These are phyloP conservation scores for Drosophila pegasa DNA, from an alignment of 2,888 invertebrate species.

Conservation along the genomic window DNA sequence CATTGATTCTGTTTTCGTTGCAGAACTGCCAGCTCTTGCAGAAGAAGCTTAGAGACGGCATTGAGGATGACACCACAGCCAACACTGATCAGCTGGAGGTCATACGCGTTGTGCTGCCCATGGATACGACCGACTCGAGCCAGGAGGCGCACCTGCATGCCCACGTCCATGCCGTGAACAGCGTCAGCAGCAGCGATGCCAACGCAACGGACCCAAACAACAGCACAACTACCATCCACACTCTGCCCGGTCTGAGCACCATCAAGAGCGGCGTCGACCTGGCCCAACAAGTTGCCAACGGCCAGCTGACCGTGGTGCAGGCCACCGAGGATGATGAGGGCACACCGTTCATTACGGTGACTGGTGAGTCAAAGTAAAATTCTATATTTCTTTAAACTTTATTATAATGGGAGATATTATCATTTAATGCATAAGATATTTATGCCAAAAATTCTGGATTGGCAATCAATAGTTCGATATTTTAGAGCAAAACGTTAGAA, in stretches of 20 bases:
- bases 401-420: no score
- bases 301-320: slow-evolving; percentile 83
- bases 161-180: slow-evolving; percentile 63
- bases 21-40: slow-evolving; percentile 74
- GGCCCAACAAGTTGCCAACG: slow-evolving; percentile 82
- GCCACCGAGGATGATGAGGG: slow-evolving; percentile 76
- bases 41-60: slow-evolving; percentile 80
- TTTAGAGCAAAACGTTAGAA: no score
- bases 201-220: slow-evolving; percentile 42
- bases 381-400: not conserved
- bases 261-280: slow-evolving; percentile 78
- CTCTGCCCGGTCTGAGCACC: slow-evolving; percentile 76
- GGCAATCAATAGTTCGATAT: no score
- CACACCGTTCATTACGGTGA: slow-evolving; percentile 83
- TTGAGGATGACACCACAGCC: slow-evolving; percentile 39
- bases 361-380: slow-evolving; percentile 72
- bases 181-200: slow-evolving; percentile 51
- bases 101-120: slow-evolving; percentile 83
- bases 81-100: slow-evolving; percentile 74
- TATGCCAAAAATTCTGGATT: no score
- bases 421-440: no score
- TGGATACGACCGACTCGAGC: slow-evolving; percentile 84
- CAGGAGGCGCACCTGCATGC: slow-evolving; percentile 73
- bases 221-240: slow-evolving; percentile 59
- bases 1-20: slow-evolving; percentile 35